phyloP scores from a whole-genome alignment of 2,113 vertebrate species.

The Chloebia gouldiae region DNA sequence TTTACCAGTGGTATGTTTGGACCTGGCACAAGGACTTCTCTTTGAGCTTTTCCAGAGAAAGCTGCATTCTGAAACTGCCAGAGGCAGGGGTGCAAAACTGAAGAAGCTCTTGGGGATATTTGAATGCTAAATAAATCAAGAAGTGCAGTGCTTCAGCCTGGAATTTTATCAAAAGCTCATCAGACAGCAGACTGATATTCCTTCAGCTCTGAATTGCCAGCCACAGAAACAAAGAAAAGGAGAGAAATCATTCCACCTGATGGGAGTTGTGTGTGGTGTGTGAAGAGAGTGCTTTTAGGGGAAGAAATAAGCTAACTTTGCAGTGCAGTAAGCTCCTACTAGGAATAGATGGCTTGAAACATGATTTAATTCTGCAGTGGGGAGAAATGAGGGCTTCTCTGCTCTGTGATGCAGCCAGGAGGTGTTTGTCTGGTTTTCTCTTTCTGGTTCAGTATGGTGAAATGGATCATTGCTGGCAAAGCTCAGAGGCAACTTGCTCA shows the following conservation, averaged over 20 bases:
- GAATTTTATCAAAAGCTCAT: constrained; percentile 4
- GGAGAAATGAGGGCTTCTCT: neutral
- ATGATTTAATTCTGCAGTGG: neutral
- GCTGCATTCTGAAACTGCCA: neutral
- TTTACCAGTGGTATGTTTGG: neutral
- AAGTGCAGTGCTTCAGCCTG: neutral
- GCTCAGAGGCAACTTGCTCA: neutral
- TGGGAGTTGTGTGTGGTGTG: neutral
- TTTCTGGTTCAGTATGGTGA: neutral
- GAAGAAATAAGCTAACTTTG: neutral
- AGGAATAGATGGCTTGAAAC: neutral
- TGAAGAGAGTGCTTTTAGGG: neutral
- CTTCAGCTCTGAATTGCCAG: neutral
- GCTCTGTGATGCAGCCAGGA: neutral
- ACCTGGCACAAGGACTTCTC: neutral
- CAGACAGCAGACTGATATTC: neutral
- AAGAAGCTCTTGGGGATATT: neutral
- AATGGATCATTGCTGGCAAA: constrained; percentile 29
- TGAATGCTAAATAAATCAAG: constrained; percentile 39
- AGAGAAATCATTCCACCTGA: neutral
- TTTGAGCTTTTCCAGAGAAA: neutral
- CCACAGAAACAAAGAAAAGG: neutral
- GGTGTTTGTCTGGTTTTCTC: constrained; percentile 19
- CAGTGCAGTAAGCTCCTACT: neutral
- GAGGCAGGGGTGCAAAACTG: neutral